These are phyloP conservation scores for Anoplopoma fimbria DNA, from an alignment of 2,113 vertebrate species.

Conservation along the genomic window DNA sequence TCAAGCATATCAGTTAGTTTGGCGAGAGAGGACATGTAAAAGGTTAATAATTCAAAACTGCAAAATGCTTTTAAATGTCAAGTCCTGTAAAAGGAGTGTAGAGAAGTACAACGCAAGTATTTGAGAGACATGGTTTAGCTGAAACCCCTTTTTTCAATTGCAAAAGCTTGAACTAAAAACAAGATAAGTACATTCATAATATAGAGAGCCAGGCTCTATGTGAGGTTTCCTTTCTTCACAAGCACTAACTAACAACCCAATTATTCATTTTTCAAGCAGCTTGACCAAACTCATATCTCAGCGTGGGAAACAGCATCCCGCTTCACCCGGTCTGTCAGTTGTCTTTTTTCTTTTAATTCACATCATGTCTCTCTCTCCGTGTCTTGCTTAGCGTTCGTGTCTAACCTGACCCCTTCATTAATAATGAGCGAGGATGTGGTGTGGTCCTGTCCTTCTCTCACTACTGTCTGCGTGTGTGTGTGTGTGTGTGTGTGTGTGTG, in stretches of 20 bases:
- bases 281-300: slow-evolving; percentile 35
- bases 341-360: slow-evolving; percentile 9
- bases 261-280: slow-evolving; percentile 41
- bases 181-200: too few relatives aligned
- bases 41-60: neutral
- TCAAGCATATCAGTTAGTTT: neutral
- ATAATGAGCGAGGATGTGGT: slow-evolving; percentile 40
- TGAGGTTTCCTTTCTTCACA: slow-evolving; percentile 18
- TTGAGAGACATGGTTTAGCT: neutral
- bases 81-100: too few relatives aligned
- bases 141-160: too few relatives aligned
- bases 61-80: too few relatives aligned
- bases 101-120: neutral
- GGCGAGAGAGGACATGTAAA: neutral
- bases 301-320: slow-evolving; percentile 21
- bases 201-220: slow-evolving; percentile 10
- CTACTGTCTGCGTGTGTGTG: slow-evolving; percentile 1
- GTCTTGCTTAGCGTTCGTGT: slow-evolving; percentile 11
- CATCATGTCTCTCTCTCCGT: slow-evolving; percentile 16
- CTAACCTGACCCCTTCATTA: slow-evolving; percentile 39
- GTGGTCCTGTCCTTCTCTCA: slow-evolving; percentile 1
- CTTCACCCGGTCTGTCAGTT: neutral
- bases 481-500: neutral
- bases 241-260: slow-evolving; percentile 44
- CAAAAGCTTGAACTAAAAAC: too few relatives aligned